phyloP scores from a whole-genome alignment of 2,888 invertebrate species.

The Idaea dimidiata region DNA sequence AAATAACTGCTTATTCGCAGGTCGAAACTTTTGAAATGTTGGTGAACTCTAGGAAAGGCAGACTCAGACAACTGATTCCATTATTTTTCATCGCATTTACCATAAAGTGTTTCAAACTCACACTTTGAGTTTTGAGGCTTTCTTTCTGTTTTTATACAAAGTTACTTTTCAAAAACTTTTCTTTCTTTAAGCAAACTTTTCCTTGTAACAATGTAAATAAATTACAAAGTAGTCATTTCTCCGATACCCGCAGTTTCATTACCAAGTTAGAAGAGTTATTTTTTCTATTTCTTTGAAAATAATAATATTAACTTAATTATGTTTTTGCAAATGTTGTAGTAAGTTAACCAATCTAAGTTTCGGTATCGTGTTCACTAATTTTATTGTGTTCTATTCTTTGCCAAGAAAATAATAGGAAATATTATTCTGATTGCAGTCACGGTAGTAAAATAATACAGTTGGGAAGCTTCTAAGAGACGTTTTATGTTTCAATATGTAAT shows the following conservation, averaged over 20 bases:
- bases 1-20: no score
- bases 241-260: neutral
- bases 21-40: no score
- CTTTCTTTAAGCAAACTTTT: constrained; percentile 13
- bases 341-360: constrained; percentile 31
- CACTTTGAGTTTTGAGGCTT: neutral
- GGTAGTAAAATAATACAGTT: no score
- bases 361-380: constrained; percentile 21
- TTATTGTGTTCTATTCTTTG: constrained; percentile 9
- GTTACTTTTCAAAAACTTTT: constrained; percentile 33
- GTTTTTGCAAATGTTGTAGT: constrained; percentile 21
- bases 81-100: no score
- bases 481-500: no score
- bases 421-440: no score
- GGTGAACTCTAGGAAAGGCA: no score
- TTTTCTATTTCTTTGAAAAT: constrained; percentile 10
- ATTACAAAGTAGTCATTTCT: constrained; percentile 16
- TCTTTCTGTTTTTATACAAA: neutral
- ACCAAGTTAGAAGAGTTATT: neutral
- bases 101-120: neutral
- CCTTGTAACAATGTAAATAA: neutral
- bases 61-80: no score
- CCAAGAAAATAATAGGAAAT: neutral
- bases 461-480: no score
- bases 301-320: constrained; percentile 14